Conservation (phyloP, 2,797 vertebrate genomes). For the Ceryle rudis region DNA sequence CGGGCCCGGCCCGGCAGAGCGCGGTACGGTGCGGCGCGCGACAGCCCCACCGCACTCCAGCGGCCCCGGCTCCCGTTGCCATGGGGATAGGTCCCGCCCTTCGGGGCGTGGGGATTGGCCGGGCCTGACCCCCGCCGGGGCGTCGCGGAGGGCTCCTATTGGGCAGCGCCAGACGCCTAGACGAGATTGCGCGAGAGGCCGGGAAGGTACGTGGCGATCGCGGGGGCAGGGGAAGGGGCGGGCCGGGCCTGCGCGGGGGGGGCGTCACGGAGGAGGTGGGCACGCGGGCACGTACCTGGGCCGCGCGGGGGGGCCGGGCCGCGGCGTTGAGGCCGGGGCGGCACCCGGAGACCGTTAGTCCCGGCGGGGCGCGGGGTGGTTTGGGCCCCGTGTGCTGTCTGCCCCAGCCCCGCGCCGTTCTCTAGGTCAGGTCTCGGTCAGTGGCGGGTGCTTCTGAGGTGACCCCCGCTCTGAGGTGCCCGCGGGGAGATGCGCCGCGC, state of each 20-base stretch:
- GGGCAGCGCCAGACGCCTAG: not conserved
- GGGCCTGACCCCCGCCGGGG: not conserved
- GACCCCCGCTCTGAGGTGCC: too few relatives aligned
- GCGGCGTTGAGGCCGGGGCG: too few relatives aligned
- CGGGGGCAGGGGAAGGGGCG: not conserved
- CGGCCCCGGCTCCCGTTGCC: slow-evolving; percentile 19
- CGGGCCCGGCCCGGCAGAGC: accelerated
- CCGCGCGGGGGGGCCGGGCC: accelerated
- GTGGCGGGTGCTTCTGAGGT: not conserved
- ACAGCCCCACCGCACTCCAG: not conserved
- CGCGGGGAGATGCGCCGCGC: not conserved
- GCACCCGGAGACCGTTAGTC: too few relatives aligned
- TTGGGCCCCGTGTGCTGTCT: too few relatives aligned
- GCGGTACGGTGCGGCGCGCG: accelerated
- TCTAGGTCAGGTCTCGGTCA: not conserved
- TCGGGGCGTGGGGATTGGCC: not conserved
- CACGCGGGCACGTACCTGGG: not conserved
- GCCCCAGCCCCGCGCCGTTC: not conserved
- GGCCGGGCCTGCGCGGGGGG: not conserved
- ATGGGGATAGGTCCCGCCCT: slow-evolving; percentile 33
- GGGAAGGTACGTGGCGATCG: slow-evolving; percentile 32
- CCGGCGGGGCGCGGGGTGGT: too few relatives aligned
- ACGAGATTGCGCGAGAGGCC: not conserved
- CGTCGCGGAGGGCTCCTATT: slow-evolving; percentile 42
- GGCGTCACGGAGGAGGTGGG: not conserved